Base-by-base conservation (phyloP, 2,113 vertebrate species). In the Sterna hirundo region DNA sequence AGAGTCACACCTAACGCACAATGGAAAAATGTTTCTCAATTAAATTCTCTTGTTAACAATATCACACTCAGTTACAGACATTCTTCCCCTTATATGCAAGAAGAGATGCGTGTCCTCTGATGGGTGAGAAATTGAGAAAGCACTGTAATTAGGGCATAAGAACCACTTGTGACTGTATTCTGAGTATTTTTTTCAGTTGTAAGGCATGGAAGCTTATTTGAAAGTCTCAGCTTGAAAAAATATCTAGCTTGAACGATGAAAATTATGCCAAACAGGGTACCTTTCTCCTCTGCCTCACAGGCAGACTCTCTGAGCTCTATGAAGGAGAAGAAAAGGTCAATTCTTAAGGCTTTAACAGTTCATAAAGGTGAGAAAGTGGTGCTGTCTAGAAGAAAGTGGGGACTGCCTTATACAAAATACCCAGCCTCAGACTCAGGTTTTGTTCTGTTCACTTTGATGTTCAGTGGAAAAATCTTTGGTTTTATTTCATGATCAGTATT, bases 21-120 rank as follows among this genome's bases (percentile, higher is more conserved):
- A 83, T 87, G 75, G 91, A 94, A 62, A 91, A 89, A 80, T 85
- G 86, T 87, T 90, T 95, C 87, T 93, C 84, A 95, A 74, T 95
- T 97, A 96, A 91, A 83, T 95, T 83, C 46, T 93, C 54, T 55
- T 93, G 74, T 94, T 94, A 97, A 84, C 78, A 85, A 36, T 71
- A 83, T 83, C 69, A 52, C 86, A 66, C 62, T 77, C 2, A 6
- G 66, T 93, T 83, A 86, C 83, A 88, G 83, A 36, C 12, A 1
- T 68, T 81, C 68, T 86, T 90, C 77, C 64, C 30, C 60, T 60
- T 88, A 34, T 27, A 32, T 38, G 64, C 0, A 13, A 68, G 71
- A 92, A 74, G 82, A 84, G 74, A 66, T 38, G 22, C 14, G 13
- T 83, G 77, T 44, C 57, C 72, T 96, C 74, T 89, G 83, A 55